Evolutionary conservation across 2,888 invertebrate genomes (phyloP).

Genomic region (Copidosoma aretas): DNA sequence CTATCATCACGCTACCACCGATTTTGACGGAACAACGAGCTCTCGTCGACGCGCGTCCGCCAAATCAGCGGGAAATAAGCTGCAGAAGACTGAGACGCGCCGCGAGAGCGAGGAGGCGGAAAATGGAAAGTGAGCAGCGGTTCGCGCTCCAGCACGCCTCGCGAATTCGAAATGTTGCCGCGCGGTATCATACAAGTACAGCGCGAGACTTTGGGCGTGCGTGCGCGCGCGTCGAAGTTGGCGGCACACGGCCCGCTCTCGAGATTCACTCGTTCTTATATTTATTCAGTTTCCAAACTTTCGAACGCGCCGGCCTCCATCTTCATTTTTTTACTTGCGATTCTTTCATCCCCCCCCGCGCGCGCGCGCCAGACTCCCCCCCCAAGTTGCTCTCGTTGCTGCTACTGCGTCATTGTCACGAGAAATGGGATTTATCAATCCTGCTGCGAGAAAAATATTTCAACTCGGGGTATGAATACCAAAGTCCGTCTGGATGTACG

Average conservation of each 20-base stretch:
- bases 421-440: not conserved
- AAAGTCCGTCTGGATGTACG: not conserved
- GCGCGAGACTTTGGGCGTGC: no score
- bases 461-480: not conserved
- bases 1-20: no score
- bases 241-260: slow-evolving; percentile 5
- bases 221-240: no score
- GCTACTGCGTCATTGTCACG: not conserved
- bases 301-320: not conserved
- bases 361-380: not conserved
- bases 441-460: not conserved
- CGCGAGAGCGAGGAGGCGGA: slow-evolving; percentile 30
- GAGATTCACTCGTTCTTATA: slow-evolving; percentile 30
- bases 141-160: slow-evolving; percentile 1
- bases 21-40: no score
- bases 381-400: not conserved
- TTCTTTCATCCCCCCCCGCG: not conserved
- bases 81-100: slow-evolving; percentile 14
- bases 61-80: no score
- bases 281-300: slow-evolving; percentile 32
- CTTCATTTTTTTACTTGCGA: not conserved
- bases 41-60: not conserved
- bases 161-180: not conserved
- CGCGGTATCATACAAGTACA: no score
- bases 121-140: slow-evolving; percentile 18